Conservation (phyloP, 2,888 invertebrate genomes). For the Eudemis profundana region DNA sequence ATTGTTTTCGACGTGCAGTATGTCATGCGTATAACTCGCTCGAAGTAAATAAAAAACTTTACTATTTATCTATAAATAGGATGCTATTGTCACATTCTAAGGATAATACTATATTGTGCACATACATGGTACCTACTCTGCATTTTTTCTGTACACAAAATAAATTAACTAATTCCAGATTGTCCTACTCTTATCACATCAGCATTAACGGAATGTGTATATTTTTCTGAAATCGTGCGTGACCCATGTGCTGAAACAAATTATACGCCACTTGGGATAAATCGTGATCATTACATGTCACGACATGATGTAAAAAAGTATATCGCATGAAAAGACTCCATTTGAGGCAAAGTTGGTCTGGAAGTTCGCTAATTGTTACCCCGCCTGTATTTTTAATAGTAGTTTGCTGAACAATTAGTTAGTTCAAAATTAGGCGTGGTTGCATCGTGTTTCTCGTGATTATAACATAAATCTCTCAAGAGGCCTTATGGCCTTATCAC, state of each 20-base stretch:
- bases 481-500: too few relatives aligned
- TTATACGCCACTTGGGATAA: conserved; percentile 13
- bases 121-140: too few relatives aligned
- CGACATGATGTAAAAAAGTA: background rate
- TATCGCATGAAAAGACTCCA: conserved; percentile 10
- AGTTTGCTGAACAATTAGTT: background rate
- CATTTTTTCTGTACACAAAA: too few relatives aligned
- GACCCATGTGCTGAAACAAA: conserved; percentile 5
- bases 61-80: too few relatives aligned
- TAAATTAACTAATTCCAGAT: too few relatives aligned
- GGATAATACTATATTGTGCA: too few relatives aligned
- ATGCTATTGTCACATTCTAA: too few relatives aligned
- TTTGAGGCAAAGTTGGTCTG: conserved; percentile 8
- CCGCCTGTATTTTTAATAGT: conserved; percentile 7
- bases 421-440: background rate
- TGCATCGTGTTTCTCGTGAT: too few relatives aligned
- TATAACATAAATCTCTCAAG: background rate
- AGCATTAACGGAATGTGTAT: too few relatives aligned
- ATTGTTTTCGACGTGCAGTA: conserved; percentile 25
- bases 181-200: too few relatives aligned
- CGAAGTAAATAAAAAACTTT: too few relatives aligned
- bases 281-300: conserved; percentile 18
- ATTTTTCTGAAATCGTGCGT: background rate
- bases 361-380: conserved; percentile 8
- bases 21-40: conserved; percentile 18